Percentiles rank a stretch among this genome's conserved stretches.
Evolutionary conservation across 2,797 vertebrate genomes (phyloP).

Genomic region (Neomorphus geoffroyi): DNA sequence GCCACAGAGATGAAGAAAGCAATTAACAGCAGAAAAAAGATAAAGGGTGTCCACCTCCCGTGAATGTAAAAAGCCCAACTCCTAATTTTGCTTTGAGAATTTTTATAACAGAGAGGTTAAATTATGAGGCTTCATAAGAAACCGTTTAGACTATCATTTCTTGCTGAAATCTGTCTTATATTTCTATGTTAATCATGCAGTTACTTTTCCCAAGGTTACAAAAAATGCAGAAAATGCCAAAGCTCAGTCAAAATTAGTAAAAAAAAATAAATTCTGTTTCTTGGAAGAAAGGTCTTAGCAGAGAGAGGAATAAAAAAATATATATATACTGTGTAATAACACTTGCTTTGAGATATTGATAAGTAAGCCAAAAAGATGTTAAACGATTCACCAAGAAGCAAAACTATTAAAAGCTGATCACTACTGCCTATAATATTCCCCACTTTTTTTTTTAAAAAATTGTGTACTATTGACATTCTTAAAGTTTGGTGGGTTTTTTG

Average conservation of each 20-base stretch:
- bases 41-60: neutral
- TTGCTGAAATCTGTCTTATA: neutral
- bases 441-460: fast-evolving
- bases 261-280: neutral
- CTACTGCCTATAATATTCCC: neutral
- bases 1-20: neutral
- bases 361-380: neutral
- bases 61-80: neutral
- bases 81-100: neutral
- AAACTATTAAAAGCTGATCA: neutral
- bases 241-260: neutral
- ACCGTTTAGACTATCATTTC: neutral
- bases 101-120: conserved; percentile 2
- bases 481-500: neutral
- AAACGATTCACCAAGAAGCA: neutral
- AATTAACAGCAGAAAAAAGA: neutral
- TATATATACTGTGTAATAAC: neutral
- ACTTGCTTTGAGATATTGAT: neutral
- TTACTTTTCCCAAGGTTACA: neutral
- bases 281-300: neutral
- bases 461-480: neutral
- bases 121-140: neutral
- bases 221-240: conserved; percentile 4
- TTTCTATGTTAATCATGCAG: conserved; percentile 1
- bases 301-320: neutral